phyloP scores from a whole-genome alignment of 2,888 invertebrate species.

The Cephus nigrinus region DNA sequence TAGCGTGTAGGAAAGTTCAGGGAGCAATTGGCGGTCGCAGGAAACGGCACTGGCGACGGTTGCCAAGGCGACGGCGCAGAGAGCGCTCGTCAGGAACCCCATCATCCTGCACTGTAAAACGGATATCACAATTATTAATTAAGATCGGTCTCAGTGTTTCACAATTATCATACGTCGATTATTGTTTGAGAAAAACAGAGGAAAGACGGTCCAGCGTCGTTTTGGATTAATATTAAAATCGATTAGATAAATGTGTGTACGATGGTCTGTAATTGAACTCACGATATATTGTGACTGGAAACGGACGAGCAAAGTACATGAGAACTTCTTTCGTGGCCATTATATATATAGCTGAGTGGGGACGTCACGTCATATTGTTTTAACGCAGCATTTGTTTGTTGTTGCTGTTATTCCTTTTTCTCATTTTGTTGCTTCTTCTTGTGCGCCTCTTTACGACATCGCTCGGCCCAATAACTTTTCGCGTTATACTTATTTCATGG shows the following conservation, averaged over 20 bases:
- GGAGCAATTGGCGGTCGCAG: slow-evolving; percentile 47
- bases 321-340: slow-evolving; percentile 13
- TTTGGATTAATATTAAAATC: background rate
- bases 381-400: slow-evolving; percentile 1
- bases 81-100: slow-evolving; percentile 25
- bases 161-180: background rate
- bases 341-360: slow-evolving; percentile 30
- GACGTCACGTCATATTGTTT: background rate
- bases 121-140: background rate
- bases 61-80: slow-evolving; percentile 27
- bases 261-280: slow-evolving; percentile 2
- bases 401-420: background rate
- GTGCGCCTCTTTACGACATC: background rate
- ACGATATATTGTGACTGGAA: slow-evolving; percentile 17
- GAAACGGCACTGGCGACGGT: slow-evolving; percentile 21
- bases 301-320: slow-evolving; percentile 20
- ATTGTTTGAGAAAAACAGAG: background rate
- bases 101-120: slow-evolving; percentile 37
- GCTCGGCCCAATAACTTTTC: background rate
- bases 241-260: background rate
- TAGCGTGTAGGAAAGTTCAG: slow-evolving; percentile 49
- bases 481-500: background rate
- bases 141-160: background rate
- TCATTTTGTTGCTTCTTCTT: background rate
- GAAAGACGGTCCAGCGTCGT: background rate